These are phyloP conservation scores for Neodiprion pinetum DNA, from an alignment of 1,140 invertebrate species.

Conservation along the genomic window DNA sequence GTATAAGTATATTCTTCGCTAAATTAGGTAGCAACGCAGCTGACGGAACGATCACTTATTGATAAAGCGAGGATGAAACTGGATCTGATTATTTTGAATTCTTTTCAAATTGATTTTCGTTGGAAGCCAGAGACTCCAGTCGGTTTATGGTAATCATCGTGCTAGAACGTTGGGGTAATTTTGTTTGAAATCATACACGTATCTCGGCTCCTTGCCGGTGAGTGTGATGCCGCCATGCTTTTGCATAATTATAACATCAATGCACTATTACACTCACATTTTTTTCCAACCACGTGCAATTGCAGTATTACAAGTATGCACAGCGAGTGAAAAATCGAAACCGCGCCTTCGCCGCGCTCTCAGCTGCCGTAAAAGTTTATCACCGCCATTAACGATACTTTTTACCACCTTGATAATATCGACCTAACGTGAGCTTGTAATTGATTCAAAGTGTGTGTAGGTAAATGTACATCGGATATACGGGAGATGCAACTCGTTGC, in stretches of 20 bases:
- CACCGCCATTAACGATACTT: conserved; percentile 4
- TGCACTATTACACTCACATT: not conserved
- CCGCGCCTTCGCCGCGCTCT: not conserved
- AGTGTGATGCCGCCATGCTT: not conserved
- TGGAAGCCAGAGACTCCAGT: not conserved
- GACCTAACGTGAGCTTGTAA: not conserved
- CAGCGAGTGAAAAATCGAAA: not conserved
- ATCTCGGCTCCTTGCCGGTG: no score
- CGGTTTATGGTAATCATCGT: not conserved
- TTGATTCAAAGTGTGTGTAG: not conserved
- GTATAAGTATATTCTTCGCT: no score
- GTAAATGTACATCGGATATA: no score
- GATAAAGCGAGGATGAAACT: no score
- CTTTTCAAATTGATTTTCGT: not conserved
- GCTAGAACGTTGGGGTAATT: no score
- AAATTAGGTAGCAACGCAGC: no score
- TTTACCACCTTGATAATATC: not conserved
- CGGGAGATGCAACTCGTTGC: no score
- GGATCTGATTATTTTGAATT: not conserved
- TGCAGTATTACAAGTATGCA: not conserved
- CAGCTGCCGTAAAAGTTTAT: not conserved
- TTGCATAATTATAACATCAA: conserved; percentile 8
- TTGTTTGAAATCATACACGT: no score
- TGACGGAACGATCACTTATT: no score
- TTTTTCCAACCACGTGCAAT: not conserved